Base-by-base conservation (phyloP, 2,888 invertebrate species). In the Tiphia femorata region DNA sequence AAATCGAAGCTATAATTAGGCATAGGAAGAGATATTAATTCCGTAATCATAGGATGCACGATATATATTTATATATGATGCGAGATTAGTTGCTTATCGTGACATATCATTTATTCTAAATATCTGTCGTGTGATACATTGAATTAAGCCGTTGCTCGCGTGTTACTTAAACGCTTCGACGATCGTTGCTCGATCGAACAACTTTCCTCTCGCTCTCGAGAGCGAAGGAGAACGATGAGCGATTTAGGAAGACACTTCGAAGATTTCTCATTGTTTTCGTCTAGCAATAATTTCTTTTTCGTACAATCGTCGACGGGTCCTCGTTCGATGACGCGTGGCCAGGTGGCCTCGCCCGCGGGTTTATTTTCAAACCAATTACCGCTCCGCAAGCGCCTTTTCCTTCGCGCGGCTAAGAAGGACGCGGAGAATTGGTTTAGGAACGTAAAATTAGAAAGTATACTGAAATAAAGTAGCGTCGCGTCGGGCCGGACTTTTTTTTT, bases 371-470 rank as follows among this genome's bases (percentile, higher is more conserved):
- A 53, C 50, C 57, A 69, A 59, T 68, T 66, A 65, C 40, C n/a
- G 43, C 35, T 43, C 25, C 27, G 48, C 17, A 37, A 52, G 29
- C 62, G 49, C 27, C 50, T 62, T 59, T 58, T 55, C 52, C 33
- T 57, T 54, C 57, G n/a, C n/a, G 49, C 10, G 44, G 29, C 17
- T n/a, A 14, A 30, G 33, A 30, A 25, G 54, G 29, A 40, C 35
- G 40, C 42, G 23, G 41, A 33, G 51, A 25, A 58, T 58, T 48
- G 37, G 49, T 19, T 49, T n/a, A 23, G 43, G 30, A 54, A 56
- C 23, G 38, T 66, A 66, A 63, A 69, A 54, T 69, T 68, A 66
- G 66, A 65, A 60, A 57, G 62, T 52, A 55, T 37, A 69, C 40
- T 49, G 58, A 62, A 64, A 65, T 60, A 65, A 46, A 25, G 51